A percentile compares a stretch with the other conserved stretches of the same genome.
These are phyloP conservation scores for Poeciliopsis prolifica DNA, from an alignment of 2,113 vertebrate genomes.

Conservation along the genomic window DNA sequence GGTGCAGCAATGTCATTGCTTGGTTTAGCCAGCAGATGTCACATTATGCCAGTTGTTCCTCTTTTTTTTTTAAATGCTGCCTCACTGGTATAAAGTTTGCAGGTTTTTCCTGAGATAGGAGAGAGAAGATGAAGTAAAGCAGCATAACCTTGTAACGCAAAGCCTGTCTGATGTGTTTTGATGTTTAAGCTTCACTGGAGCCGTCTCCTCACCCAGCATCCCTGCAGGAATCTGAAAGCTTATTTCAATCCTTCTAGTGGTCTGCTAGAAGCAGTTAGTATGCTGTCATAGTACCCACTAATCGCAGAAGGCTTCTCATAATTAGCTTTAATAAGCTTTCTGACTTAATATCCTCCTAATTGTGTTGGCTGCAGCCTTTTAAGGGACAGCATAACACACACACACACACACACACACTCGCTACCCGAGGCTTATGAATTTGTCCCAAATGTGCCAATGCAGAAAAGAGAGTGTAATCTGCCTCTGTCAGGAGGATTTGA, in stretches of 20 bases:
- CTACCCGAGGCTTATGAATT: conserved; percentile 52
- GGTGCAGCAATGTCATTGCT: conserved; percentile 34
- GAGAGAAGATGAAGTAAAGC: conserved; percentile 15
- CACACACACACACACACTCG: conserved; percentile 33
- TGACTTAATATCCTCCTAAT: conserved; percentile 54
- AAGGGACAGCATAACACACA: conserved; percentile 30
- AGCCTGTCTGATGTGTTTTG: conserved; percentile 49
- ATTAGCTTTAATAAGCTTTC: conserved; percentile 55
- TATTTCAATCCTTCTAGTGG: conserved; percentile 39
- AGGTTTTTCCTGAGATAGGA: conserved; percentile 13
- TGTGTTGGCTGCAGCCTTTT: conserved; percentile 48
- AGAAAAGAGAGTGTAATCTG: conserved; percentile 59
- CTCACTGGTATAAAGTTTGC: conserved; percentile 4
- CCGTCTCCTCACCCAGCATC: conserved; percentile 28
- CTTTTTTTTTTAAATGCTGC: conserved; percentile 3
- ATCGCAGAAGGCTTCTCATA: conserved; percentile 51
- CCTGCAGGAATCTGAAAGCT: conserved; percentile 48
- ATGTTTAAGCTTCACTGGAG: conserved; percentile 47
- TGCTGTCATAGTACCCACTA: conserved; percentile 57
- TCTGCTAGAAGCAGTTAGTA: conserved; percentile 54
- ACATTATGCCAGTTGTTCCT: not conserved
- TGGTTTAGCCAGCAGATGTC: conserved; percentile 67
- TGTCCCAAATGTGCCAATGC: conserved; percentile 67
- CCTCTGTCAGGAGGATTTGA: conserved; percentile 71
- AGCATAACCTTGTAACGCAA: conserved; percentile 6